Conservation (phyloP, 2,888 invertebrate genomes). For the Trissolcus brochymenae region DNA sequence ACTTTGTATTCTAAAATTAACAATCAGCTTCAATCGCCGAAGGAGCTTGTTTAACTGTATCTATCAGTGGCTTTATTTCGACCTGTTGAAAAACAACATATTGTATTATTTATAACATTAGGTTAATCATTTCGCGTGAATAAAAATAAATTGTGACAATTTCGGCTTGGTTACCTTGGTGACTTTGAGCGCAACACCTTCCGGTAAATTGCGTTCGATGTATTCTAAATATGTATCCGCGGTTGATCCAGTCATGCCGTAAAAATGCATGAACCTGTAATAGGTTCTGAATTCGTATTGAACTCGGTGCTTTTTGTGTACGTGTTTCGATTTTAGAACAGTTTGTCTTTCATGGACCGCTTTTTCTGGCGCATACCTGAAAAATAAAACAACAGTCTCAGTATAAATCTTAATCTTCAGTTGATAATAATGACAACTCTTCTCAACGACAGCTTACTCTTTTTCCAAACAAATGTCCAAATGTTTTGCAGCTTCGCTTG, state of each 20-base stretch:
- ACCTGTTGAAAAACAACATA: constrained; percentile 58
- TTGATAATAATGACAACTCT: neutral
- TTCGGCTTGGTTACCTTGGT: constrained; percentile 80
- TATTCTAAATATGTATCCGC: constrained; percentile 97
- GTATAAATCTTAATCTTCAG: neutral
- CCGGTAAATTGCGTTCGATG: constrained; percentile 96
- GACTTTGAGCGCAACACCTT: constrained; percentile 95
- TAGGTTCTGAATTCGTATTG: constrained; percentile 98
- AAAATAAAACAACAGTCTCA: constrained; percentile 5
- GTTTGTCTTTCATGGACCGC: constrained; percentile 87
- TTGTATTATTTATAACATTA: constrained; percentile 9
- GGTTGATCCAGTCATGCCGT: constrained; percentile 94
- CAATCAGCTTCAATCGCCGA: constrained; percentile 1
- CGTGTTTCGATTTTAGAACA: constrained; percentile 90
- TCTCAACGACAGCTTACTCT: constrained; percentile 19
- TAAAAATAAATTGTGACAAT: neutral
- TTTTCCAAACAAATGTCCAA: constrained; percentile 78
- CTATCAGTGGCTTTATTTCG: constrained; percentile 67
- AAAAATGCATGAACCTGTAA: constrained; percentile 88
- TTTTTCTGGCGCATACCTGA: constrained; percentile 85
- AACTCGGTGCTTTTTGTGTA: constrained; percentile 94
- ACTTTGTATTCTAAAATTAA: constrained; percentile 1
- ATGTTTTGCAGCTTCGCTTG: constrained; percentile 87
- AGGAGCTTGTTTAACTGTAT: constrained; percentile 53
- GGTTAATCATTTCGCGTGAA: neutral